Evolutionary conservation across 1,140 invertebrate genomes (phyloP).

Genomic region (Drosophila sturtevanti): DNA sequence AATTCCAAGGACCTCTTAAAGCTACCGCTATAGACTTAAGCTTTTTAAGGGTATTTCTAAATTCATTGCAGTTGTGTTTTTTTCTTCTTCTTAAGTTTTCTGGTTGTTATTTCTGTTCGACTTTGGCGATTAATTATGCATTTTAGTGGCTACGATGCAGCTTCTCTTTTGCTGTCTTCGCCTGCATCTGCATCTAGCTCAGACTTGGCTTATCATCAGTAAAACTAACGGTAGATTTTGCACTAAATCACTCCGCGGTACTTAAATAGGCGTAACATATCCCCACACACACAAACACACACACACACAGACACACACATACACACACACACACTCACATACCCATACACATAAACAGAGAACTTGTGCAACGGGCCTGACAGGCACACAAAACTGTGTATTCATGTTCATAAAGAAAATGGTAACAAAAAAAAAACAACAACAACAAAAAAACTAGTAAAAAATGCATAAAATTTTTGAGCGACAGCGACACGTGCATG

Average conservation of each 20-base stretch:
- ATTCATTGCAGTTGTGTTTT: background rate
- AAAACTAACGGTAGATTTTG: constrained; percentile 62
- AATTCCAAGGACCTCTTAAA: too few species aligned
- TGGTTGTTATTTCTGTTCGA: constrained; percentile 25
- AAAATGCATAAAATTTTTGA: constrained; percentile 53
- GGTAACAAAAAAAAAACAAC: constrained; percentile 45
- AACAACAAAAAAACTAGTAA: constrained; percentile 21
- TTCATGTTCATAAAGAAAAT: constrained; percentile 43
- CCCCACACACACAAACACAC: constrained; percentile 27
- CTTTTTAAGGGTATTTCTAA: background rate
- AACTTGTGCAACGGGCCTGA: constrained; percentile 69
- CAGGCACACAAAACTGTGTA: constrained; percentile 50
- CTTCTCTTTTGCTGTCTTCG: constrained; percentile 30
- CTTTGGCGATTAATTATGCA: constrained; percentile 72
- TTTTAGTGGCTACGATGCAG: constrained; percentile 50
- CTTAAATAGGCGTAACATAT: constrained; percentile 72
- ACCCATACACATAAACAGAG: background rate
- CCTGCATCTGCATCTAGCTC: constrained; percentile 12
- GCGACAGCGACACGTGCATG: constrained; percentile 61
- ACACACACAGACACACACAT: background rate
- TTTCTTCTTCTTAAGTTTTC: constrained; percentile 14
- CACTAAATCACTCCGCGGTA: constrained; percentile 78
- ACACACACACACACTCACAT: background rate
- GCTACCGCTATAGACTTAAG: too few species aligned
- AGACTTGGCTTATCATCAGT: constrained; percentile 54